These are phyloP conservation scores for Neopipo cinnamomea DNA, from an alignment of 2,113 vertebrate genomes.

Conservation along the genomic window DNA sequence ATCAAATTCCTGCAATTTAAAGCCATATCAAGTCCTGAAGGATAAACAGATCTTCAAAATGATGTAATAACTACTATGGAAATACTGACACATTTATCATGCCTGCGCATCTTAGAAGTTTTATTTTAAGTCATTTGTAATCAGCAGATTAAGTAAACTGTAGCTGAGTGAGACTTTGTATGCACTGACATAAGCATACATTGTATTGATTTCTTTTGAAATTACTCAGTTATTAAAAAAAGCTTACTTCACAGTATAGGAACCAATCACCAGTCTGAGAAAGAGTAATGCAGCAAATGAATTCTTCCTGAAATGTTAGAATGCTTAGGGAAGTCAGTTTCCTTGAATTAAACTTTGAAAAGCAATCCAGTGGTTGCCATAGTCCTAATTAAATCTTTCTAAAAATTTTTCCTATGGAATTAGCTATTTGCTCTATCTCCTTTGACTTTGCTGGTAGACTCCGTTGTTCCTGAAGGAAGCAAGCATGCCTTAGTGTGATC, in stretches of 20 bases:
- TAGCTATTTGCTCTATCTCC: neutral
- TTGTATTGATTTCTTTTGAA: conserved; percentile 9
- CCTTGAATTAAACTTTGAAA: neutral
- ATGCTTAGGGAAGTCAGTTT: neutral
- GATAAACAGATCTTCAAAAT: neutral
- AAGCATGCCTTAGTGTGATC: neutral
- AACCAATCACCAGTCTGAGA: neutral
- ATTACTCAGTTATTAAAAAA: neutral
- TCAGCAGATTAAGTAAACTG: neutral
- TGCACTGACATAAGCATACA: neutral
- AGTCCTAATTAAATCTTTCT: neutral
- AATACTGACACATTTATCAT: neutral
- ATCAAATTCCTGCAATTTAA: neutral
- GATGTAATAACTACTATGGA: neutral
- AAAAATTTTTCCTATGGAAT: neutral
- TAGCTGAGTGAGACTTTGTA: neutral
- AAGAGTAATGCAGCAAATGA: neutral
- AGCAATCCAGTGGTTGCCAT: neutral
- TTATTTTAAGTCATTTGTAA: conserved; percentile 1
- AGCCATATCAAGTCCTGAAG: neutral
- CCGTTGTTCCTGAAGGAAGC: neutral
- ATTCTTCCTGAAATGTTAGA: neutral
- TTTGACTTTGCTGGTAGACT: neutral
- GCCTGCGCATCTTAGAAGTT: neutral
- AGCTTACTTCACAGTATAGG: neutral